Evolutionary conservation across 2,113 vertebrate genomes (phyloP).

Genomic region (Mustela lutreola): DNA sequence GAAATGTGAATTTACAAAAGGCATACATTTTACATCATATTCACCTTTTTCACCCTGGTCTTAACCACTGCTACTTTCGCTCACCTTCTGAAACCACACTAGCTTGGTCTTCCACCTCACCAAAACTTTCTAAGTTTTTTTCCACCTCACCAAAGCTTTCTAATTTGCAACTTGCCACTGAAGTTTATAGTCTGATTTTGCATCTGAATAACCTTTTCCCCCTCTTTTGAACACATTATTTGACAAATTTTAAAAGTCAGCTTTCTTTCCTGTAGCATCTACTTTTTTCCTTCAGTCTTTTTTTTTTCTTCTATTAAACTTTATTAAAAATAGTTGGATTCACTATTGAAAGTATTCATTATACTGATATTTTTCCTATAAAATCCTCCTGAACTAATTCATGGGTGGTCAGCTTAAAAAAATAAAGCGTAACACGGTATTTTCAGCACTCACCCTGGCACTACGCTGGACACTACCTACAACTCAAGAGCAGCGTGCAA

Average conservation of each 20-base stretch:
- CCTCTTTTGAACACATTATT: background rate
- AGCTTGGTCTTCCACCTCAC: background rate
- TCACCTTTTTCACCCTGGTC: background rate
- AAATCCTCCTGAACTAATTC: background rate
- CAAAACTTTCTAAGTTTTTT: background rate
- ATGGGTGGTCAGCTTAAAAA: background rate
- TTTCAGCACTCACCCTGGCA: background rate
- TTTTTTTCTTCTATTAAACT: background rate
- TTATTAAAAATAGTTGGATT: background rate
- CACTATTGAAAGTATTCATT: background rate
- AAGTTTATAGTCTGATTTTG: background rate
- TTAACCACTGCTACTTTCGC: rapidly evolving
- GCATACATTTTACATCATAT: background rate
- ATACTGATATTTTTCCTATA: background rate
- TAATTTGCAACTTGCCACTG: background rate
- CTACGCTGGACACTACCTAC: background rate
- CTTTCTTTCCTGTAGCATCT: background rate
- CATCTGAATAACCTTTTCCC: background rate
- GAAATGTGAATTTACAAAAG: background rate
- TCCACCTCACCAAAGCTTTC: background rate
- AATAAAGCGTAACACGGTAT: background rate
- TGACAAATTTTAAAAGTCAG: background rate
- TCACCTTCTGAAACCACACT: background rate
- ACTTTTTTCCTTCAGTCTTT: background rate
- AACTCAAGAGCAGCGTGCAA: background rate